These are phyloP conservation scores for Anneissia japonica DNA, from an alignment of 35 echinoderm and acorn worm genomes.

Conservation along the genomic window DNA sequence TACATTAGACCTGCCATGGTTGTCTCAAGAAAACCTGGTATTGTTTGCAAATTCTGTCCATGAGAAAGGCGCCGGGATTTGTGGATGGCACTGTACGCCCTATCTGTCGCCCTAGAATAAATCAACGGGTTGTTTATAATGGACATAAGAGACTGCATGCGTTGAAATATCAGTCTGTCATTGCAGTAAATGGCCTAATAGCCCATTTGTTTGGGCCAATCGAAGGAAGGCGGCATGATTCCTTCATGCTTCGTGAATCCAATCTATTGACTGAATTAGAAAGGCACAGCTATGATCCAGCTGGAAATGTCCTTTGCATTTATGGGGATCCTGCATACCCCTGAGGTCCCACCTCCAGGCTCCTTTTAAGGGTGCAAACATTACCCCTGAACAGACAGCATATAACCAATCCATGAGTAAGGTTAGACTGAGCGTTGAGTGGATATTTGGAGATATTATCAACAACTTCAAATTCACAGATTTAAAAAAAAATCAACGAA, in stretches of 20 bases:
- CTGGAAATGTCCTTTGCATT: constrained; percentile 18
- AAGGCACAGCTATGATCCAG: background rate
- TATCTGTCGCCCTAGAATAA: constrained; percentile 18
- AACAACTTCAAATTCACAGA: constrained; percentile 25
- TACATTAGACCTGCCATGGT: constrained; percentile 12
- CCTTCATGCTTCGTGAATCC: constrained; percentile 6
- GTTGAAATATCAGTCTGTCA: constrained; percentile 43
- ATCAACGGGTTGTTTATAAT: constrained; percentile 32
- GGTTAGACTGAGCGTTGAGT: constrained; percentile 31
- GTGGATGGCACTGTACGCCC: constrained; percentile 39
- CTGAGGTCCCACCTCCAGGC: background rate
- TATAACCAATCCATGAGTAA: constrained; percentile 9
- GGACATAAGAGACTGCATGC: constrained; percentile 38
- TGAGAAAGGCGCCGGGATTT: constrained; percentile 32
- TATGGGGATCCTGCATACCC: constrained; percentile 68
- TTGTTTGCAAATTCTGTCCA: constrained; percentile 2
- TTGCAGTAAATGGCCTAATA: constrained; percentile 29
- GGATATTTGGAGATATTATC: constrained; percentile 41
- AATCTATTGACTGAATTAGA: constrained; percentile 26
- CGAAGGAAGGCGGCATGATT: constrained; percentile 51
- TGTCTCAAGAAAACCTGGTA: background rate
- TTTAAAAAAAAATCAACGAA: constrained; percentile 29
- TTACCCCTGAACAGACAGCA: constrained; percentile 18
- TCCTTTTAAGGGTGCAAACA: constrained; percentile 30
- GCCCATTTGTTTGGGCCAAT: constrained; percentile 51